Conservation (phyloP, 2,888 invertebrate genomes). For the Abrostola triplasia region DNA sequence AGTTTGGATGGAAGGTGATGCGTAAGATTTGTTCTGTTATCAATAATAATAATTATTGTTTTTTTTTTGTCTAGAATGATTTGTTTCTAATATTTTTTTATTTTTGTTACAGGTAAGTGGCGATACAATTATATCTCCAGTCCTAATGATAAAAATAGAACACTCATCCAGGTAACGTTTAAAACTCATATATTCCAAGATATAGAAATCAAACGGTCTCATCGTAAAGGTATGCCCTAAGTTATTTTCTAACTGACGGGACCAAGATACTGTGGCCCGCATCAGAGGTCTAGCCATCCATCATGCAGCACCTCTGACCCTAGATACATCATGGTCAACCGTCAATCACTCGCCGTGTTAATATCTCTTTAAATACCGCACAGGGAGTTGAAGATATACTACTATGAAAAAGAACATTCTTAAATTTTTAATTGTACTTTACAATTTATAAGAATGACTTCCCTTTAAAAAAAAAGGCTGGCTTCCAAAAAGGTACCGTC, state of each 20-base stretch:
- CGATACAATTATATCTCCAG: neutral
- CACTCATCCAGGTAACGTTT: constrained; percentile 25
- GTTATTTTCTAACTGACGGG: constrained; percentile 18
- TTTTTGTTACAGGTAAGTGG: constrained; percentile 67
- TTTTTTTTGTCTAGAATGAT: neutral
- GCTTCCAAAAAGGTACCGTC: too few species aligned
- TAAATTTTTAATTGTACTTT: neutral
- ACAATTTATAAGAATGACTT: neutral
- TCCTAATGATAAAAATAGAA: neutral
- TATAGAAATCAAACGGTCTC: neutral
- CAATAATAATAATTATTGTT: too few species aligned
- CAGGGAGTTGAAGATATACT: neutral
- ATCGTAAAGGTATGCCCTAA: neutral
- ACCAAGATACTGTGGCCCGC: constrained; percentile 18
- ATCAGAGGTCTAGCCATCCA: constrained; percentile 34
- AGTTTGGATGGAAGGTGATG: constrained; percentile 2
- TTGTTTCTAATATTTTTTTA: constrained; percentile 2
- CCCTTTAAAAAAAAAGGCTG: too few species aligned
- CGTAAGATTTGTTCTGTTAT: neutral
- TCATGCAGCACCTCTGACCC: constrained; percentile 31
- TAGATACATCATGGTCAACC: constrained; percentile 23
- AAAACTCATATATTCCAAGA: neutral
- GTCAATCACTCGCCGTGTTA: constrained; percentile 23
- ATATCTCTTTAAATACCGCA: constrained; percentile 20
- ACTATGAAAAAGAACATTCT: neutral